These are phyloP conservation scores for Columbina picui DNA, from an alignment of 2,113 vertebrate species.

Conservation along the genomic window DNA sequence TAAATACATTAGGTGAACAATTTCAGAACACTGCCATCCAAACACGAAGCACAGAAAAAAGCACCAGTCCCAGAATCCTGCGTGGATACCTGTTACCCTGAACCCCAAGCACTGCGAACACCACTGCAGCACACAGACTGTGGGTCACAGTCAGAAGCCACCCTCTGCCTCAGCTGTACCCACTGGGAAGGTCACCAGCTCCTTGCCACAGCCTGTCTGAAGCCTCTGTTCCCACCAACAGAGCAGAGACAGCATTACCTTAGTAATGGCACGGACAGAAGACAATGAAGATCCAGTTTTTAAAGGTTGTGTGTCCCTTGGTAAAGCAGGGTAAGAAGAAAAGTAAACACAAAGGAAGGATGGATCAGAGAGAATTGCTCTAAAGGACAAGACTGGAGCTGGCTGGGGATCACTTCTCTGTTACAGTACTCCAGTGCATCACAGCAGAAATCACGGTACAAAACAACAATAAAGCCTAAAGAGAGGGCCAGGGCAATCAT, in stretches of 20 bases:
- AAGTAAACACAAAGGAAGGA: background rate
- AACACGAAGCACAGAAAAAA: background rate
- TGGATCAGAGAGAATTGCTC: background rate
- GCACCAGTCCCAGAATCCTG: background rate
- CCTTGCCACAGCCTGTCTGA: background rate
- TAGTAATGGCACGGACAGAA: accelerated
- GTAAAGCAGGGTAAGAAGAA: background rate
- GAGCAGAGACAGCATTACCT: background rate
- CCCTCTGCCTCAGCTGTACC: background rate
- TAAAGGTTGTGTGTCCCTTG: background rate
- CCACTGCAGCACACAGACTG: accelerated
- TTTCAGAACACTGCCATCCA: background rate
- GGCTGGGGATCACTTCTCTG: background rate
- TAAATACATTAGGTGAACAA: background rate
- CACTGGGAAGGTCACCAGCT: background rate
- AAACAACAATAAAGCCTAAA: background rate
- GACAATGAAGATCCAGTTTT: background rate
- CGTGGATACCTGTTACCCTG: background rate
- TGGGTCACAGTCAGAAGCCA: background rate
- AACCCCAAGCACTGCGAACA: background rate
- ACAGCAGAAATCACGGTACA: background rate
- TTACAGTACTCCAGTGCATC: background rate
- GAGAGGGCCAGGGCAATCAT: background rate
- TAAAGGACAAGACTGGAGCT: background rate
- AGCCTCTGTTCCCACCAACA: background rate